phyloP scores from a whole-genome alignment of 2,888 invertebrate genomes.

The Chironomus riparius region DNA sequence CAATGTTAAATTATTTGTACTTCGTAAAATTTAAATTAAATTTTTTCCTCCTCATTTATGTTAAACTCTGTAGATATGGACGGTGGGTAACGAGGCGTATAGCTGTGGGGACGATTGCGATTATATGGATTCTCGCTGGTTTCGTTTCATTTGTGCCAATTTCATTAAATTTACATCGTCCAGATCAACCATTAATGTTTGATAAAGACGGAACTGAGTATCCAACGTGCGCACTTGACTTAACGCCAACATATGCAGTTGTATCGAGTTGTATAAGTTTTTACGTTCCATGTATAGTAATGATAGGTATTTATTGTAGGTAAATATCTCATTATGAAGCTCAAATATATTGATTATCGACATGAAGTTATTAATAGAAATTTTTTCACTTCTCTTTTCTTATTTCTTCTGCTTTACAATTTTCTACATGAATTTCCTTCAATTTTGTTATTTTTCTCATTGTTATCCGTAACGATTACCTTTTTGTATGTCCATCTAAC shows the following conservation, averaged over 20 bases:
- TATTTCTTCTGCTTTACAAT: no score
- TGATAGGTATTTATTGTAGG: conserved; percentile 88
- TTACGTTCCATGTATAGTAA: conserved; percentile 94
- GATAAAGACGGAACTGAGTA: conserved; percentile 59
- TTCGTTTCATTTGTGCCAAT: conserved; percentile 95
- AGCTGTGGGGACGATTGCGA: conserved; percentile 76
- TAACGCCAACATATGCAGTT: conserved; percentile 92
- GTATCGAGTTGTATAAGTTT: conserved; percentile 97
- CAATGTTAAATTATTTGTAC: no score
- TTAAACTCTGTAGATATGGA: conserved; percentile 58
- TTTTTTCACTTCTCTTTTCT: neutral
- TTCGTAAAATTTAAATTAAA: neutral
- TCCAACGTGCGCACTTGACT: conserved; percentile 89
- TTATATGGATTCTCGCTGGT: conserved; percentile 88
- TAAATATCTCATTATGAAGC: conserved; percentile 35
- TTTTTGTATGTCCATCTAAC: neutral
- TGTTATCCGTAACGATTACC: neutral
- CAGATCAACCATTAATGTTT: conserved; percentile 57
- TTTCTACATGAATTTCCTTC: no score
- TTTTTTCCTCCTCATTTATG: conserved; percentile 28
- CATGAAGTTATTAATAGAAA: neutral
- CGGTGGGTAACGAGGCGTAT: conserved; percentile 83
- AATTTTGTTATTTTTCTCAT: neutral
- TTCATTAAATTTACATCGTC: conserved; percentile 83
- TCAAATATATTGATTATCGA: neutral